A percentile compares a stretch with the other conserved stretches of the same genome.
Conservation (phyloP, 1,140 invertebrate genomes). For the Mycetomoellerius zeteki region DNA sequence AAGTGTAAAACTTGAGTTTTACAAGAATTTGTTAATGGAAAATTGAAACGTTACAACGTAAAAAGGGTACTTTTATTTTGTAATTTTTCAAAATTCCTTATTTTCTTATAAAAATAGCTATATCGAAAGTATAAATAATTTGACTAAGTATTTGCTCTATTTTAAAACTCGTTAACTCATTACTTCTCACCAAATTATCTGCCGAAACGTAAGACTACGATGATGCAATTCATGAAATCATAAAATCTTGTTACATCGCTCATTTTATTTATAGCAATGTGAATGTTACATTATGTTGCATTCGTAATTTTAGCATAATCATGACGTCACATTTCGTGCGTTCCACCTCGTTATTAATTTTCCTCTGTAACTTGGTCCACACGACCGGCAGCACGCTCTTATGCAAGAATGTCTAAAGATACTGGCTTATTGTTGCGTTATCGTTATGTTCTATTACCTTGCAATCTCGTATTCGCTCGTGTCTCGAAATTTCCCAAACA, state of each 20-base stretch:
- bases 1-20: constrained; percentile 18
- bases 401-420: constrained; percentile 55
- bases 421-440: constrained; percentile 57
- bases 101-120: background rate
- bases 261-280: constrained; percentile 2
- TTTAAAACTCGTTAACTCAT: background rate
- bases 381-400: constrained; percentile 20
- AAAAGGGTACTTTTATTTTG: background rate
- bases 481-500: constrained; percentile 44
- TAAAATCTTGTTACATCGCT: background rate
- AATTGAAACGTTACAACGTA: background rate
- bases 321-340: background rate
- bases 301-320: constrained; percentile 55
- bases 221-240: background rate
- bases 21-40: constrained; percentile 11
- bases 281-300: background rate
- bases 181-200: background rate
- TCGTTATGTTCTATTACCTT: constrained; percentile 49
- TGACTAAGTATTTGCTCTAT: background rate
- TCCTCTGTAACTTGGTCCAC: constrained; percentile 18
- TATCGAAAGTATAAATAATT: background rate
- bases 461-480: constrained; percentile 37
- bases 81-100: background rate
- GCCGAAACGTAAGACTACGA: background rate
- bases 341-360: constrained; percentile 60